Percentiles rank a stretch among this genome's conserved stretches.
Evolutionary conservation across 2,888 invertebrate genomes (phyloP).

Genomic region (Parnassius glacialis): DNA sequence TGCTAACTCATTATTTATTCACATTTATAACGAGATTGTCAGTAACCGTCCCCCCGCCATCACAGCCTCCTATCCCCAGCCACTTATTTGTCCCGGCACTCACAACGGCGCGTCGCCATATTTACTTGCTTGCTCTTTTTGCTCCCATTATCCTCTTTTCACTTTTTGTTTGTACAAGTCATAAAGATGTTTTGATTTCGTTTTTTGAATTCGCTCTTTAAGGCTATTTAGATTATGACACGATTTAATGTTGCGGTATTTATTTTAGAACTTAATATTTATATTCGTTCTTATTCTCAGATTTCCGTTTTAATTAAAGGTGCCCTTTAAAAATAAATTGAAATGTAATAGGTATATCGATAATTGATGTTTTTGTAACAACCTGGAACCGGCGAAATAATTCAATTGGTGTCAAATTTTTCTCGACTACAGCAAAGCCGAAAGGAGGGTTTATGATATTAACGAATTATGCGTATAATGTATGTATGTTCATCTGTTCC

Average conservation of each 20-base stretch:
- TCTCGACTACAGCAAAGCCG: too few relatives aligned
- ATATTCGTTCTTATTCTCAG: too few relatives aligned
- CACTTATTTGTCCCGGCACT: conserved; percentile 50
- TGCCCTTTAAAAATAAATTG: too few relatives aligned
- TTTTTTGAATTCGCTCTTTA: conserved; percentile 30
- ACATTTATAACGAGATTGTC: conserved; percentile 78
- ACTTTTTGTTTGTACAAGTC: conserved; percentile 50
- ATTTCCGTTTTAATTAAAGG: too few relatives aligned
- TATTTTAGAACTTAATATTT: too few relatives aligned
- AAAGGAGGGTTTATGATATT: too few relatives aligned
- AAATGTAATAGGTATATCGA: too few relatives aligned
- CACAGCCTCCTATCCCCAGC: conserved; percentile 39
- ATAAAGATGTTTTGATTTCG: conserved; percentile 59
- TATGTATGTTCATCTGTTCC: too few relatives aligned
- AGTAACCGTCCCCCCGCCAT: conserved; percentile 58
- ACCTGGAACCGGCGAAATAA: too few relatives aligned
- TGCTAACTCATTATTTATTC: conserved; percentile 79
- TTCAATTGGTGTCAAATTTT: too few relatives aligned
- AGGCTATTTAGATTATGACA: conserved; percentile 11
- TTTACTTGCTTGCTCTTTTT: conserved; percentile 61
- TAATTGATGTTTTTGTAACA: too few relatives aligned
- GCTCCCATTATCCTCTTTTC: conserved; percentile 48
- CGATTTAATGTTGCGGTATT: neutral
- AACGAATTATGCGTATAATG: too few relatives aligned
- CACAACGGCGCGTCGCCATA: conserved; percentile 48